Conservation (phyloP, 2,113 vertebrate species). For the Rutilus rutilus region DNA sequence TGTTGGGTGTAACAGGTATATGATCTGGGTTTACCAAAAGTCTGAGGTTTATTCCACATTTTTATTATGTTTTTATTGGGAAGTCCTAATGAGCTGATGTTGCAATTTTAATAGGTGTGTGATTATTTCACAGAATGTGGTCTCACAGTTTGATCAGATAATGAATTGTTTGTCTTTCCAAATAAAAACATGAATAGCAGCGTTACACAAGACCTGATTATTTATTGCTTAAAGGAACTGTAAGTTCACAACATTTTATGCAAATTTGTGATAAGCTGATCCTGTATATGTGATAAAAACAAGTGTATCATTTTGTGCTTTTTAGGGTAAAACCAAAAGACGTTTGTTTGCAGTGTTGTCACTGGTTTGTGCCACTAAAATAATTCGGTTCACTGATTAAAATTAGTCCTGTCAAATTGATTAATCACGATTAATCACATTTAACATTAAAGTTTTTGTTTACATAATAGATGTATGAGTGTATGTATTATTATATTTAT, state of each 20-base stretch:
- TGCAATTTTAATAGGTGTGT: neutral
- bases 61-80: neutral
- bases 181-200: neutral
- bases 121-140: neutral
- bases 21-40: neutral
- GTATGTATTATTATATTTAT: too few relatives aligned
- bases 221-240: neutral
- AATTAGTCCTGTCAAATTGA: neutral
- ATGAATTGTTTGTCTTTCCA: neutral
- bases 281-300: neutral
- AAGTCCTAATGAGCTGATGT: neutral
- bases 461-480: too few relatives aligned
- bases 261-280: neutral
- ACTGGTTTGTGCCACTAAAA: neutral
- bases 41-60: neutral
- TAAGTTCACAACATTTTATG: neutral
- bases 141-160: neutral
- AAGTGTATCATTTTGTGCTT: neutral
- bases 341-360: neutral
- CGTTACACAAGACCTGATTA: neutral
- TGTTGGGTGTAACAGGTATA: neutral
- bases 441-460: too few relatives aligned
- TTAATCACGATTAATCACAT: too few relatives aligned
- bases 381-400: neutral
- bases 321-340: neutral